phyloP scores from a whole-genome alignment of 2,113 vertebrate genomes.

The Saguinus imperator region DNA sequence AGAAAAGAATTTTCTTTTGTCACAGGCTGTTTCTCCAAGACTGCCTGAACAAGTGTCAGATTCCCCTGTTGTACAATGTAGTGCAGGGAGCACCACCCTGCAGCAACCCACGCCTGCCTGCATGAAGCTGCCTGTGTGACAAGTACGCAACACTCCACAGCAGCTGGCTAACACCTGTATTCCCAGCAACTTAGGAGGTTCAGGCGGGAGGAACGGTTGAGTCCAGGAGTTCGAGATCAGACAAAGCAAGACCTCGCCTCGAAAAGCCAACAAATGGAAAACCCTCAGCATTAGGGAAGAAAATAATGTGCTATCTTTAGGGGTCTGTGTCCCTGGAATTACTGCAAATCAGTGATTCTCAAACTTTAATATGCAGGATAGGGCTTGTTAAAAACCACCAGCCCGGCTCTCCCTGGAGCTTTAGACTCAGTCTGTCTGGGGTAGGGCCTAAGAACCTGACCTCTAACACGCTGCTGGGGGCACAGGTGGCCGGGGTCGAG shows the following conservation, averaged over 20 bases:
- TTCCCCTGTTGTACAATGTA: not conserved
- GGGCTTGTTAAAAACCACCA: not conserved
- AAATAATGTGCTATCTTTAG: not conserved
- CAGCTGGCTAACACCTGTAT: not conserved
- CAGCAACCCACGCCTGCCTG: not conserved
- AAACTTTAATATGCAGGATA: not conserved
- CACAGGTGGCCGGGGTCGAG: not conserved
- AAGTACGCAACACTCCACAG: not conserved
- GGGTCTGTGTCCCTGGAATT: not conserved
- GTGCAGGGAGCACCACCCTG: not conserved
- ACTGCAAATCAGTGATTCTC: not conserved
- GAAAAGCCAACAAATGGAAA: not conserved
- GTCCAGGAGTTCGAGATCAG: not conserved
- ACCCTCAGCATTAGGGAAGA: not conserved
- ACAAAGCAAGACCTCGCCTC: not conserved
- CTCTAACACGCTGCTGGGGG: not conserved
- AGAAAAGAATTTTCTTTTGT: not conserved
- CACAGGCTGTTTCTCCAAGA: not conserved
- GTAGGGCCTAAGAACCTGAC: not conserved
- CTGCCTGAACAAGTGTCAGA: rapidly evolving
- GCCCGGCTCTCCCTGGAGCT: not conserved
- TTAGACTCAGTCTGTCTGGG: not conserved
- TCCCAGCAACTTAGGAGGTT: not conserved
- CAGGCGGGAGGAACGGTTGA: not conserved
- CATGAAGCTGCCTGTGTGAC: not conserved